Evolutionary conservation across 1,140 invertebrate genomes (phyloP).

Genomic region (Drosophila arawakana): DNA sequence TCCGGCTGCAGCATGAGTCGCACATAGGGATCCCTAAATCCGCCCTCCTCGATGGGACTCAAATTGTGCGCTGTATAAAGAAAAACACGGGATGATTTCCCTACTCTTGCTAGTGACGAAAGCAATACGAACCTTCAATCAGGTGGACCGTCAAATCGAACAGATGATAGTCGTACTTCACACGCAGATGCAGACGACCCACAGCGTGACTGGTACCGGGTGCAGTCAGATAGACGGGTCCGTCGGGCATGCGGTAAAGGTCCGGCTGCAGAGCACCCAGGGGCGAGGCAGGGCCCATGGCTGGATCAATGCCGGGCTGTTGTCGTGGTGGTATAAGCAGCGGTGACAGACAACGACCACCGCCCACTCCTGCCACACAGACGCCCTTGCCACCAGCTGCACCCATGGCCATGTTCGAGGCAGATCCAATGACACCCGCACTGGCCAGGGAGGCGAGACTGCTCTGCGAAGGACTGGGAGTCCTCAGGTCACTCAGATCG

Average conservation of each 20-base stretch:
- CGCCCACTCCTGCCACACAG: constrained; percentile 69
- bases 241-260: constrained; percentile 91
- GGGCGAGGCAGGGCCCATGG: constrained; percentile 87
- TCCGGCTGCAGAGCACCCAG: constrained; percentile 94
- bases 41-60: constrained; percentile 91
- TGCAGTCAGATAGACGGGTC: constrained; percentile 89
- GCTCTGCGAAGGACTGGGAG: constrained; percentile 86
- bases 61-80: constrained; percentile 90
- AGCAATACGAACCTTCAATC: constrained; percentile 90
- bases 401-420: constrained; percentile 81
- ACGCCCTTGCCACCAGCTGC: constrained; percentile 55
- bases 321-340: constrained; percentile 88
- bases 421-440: constrained; percentile 50
- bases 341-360: constrained; percentile 88
- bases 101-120: background rate
- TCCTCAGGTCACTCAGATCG: constrained; percentile 79
- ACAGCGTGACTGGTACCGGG: constrained; percentile 86
- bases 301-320: constrained; percentile 81
- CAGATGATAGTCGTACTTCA: constrained; percentile 95
- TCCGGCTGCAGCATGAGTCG: constrained; percentile 90
- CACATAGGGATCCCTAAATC: constrained; percentile 95
- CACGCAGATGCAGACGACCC: constrained; percentile 92
- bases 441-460: constrained; percentile 87
- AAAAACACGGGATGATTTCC: background rate
- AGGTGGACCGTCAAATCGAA: constrained; percentile 94